Conservation (phyloP, 2,113 vertebrate genomes). For the Eurypyga helias region DNA sequence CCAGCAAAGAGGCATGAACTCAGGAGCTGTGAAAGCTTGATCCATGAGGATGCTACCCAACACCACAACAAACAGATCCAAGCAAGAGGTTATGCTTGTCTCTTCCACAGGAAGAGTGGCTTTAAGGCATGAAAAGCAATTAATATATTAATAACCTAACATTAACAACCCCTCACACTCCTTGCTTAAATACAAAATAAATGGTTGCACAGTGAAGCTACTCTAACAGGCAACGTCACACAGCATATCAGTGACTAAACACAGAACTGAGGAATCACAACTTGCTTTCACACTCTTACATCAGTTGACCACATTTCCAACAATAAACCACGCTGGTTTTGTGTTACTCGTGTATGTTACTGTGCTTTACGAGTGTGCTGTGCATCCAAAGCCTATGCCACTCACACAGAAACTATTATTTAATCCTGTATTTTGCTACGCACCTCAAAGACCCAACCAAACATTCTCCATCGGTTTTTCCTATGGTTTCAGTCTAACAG, state of each 20-base stretch:
- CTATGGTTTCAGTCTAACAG: neutral
- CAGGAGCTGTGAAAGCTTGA: neutral
- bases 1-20: neutral
- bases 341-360: neutral
- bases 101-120: neutral
- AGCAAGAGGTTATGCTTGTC: neutral
- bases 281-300: neutral
- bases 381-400: neutral
- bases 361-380: neutral
- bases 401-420: neutral
- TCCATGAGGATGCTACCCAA: neutral
- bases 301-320: conserved; percentile 4
- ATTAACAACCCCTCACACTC: neutral
- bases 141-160: neutral
- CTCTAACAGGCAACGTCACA: neutral
- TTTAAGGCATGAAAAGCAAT: neutral
- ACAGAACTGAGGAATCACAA: neutral
- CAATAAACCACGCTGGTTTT: neutral
- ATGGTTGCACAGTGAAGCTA: neutral
- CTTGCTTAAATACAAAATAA: neutral
- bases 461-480: neutral
- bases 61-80: neutral
- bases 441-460: neutral
- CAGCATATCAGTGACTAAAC: neutral
- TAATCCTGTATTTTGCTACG: neutral